A percentile compares a stretch with the other conserved stretches of the same genome.
phyloP scores from a whole-genome alignment of 2,797 vertebrate species.

The Cossypha dichroa region DNA sequence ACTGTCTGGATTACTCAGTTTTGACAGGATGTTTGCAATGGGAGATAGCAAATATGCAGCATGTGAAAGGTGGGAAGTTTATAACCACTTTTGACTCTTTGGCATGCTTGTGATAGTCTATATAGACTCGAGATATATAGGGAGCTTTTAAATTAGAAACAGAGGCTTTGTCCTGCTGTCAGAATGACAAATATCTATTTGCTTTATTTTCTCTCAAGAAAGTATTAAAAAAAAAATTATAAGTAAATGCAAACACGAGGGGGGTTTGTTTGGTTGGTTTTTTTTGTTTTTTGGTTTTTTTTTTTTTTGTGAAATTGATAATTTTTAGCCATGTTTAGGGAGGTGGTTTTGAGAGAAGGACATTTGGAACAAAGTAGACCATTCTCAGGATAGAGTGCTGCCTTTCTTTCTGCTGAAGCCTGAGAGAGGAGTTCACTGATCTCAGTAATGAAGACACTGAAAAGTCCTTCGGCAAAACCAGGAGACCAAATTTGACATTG shows the following conservation, averaged over 20 bases:
- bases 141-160: background rate
- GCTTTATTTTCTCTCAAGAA: background rate
- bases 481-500: background rate
- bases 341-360: background rate
- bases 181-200: background rate
- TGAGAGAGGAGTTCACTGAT: conserved; percentile 8
- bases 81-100: background rate
- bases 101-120: background rate
- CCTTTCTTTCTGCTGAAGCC: background rate
- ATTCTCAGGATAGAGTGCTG: background rate
- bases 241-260: background rate
- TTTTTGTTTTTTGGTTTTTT: too few relatives aligned
- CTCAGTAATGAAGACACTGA: background rate
- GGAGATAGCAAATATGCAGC: background rate
- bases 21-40: background rate
- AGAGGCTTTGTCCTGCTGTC: background rate
- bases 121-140: background rate
- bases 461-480: background rate
- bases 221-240: background rate
- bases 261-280: background rate
- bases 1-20: background rate
- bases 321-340: background rate
- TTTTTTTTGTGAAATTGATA: background rate
- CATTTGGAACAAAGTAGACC: background rate
- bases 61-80: background rate